phyloP scores from a whole-genome alignment of 2,888 invertebrate species.

The Crossocerus cetratus region DNA sequence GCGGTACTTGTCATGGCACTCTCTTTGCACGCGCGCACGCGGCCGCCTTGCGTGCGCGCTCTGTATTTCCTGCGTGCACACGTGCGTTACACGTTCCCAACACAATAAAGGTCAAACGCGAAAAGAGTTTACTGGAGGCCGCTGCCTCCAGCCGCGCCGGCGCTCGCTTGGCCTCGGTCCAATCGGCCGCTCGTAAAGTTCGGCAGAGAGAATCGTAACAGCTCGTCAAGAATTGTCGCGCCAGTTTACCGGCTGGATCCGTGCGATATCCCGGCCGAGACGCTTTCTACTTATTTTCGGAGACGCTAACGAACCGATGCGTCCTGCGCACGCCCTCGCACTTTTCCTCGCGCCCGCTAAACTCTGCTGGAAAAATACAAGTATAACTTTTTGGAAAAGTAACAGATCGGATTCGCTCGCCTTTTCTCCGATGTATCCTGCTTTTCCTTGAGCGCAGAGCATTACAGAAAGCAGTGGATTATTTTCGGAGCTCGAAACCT shows the following conservation, averaged over 20 bases:
- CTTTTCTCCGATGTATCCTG: no score
- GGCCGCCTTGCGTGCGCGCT: constrained; percentile 11
- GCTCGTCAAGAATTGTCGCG: not conserved
- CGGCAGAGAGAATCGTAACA: constrained; percentile 23
- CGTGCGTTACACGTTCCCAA: constrained; percentile 52
- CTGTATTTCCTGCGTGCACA: constrained; percentile 49
- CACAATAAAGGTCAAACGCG: constrained; percentile 49
- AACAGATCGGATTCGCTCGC: no score
- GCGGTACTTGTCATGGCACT: constrained; percentile 40
- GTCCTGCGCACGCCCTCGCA: no score
- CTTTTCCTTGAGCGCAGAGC: no score
- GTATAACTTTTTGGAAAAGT: no score
- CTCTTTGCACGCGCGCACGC: constrained; percentile 14
- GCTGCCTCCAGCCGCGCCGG: not conserved
- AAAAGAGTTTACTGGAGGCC: constrained; percentile 43
- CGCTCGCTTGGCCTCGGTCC: constrained; percentile 28
- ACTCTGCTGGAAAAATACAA: not conserved
- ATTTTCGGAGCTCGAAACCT: no score
- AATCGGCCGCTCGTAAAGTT: constrained; percentile 39
- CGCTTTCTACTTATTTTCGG: constrained; percentile 10
- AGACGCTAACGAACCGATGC: no score
- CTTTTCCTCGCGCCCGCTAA: no score
- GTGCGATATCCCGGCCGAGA: not conserved
- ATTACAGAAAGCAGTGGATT: no score
- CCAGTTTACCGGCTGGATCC: not conserved